Evolutionary conservation across 2,888 invertebrate genomes (phyloP), one percentile per base, ranked within the genome.

Genomic region (Timandra comae): DNA sequence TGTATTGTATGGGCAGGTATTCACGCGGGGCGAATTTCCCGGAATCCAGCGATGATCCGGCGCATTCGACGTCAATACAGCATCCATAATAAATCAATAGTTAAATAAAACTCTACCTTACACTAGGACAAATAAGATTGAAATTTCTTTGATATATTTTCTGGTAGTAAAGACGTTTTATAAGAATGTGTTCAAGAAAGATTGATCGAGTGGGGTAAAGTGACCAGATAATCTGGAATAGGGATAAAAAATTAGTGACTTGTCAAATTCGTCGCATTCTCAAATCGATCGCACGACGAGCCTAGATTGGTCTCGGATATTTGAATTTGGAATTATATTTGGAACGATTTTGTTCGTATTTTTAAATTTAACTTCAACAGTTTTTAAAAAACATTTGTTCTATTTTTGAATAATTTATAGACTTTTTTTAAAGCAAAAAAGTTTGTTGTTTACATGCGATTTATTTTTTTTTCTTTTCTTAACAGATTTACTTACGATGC

Each of bases 151-250:
- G 20, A 1, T 1, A 4, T 8, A 2, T 2, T 30, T 5, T 1
- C 2, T 2, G n/a, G 9, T 10, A 21, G 11, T 43, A 73, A 49
- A 2, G 43, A 27, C 43, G 27, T 70, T 73, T 56, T 37, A 27
- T 30, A 47, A 38, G 40, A 48, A 27, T 44, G 31, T 37, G 36
- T 42, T 63, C 63, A 70, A 64, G 76, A 80, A 85, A 85, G 85
- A 85, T 85, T 85, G 85, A 85, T 85, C 82, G 81, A 85, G 85
- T 84, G 84, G 74, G 77, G 84, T 81, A 78, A 81, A 71, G 60
- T 66, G 67, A 72, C 63, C 73, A 84, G 84, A 84, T 84, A 70
- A 84, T 84, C 82, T 85, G 73, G 51, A 50, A 51, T 33, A 47
- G 58, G 64, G 9, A 71, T 74, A 76, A 78, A 82, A 84, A 85